Base-by-base conservation (phyloP, 2,888 invertebrate species). In the Ceraclea dissimilis region DNA sequence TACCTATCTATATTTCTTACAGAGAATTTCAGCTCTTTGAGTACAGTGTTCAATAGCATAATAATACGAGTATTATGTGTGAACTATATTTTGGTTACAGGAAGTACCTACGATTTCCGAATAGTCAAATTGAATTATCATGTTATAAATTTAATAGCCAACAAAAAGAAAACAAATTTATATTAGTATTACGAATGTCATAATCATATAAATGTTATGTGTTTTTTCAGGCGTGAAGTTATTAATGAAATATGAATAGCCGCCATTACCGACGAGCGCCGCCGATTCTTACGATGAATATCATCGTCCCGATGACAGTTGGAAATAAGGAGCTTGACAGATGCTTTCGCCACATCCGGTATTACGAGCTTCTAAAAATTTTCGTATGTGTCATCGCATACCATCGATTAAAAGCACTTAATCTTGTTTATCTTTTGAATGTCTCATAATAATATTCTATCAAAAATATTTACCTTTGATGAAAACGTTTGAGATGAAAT, bases 281-380 rank as follows among this genome's bases (percentile, higher is more conserved):
- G 39, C 39, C 13, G n/a, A 39, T 8, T 39, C 39, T 8, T 16
- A 16, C 4, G 13, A 13, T 16, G 39, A 13, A 31, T 39, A 39
- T 5, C 16, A 8, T 39, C 2, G n/a, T 39, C 4, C n/a, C 49
- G 56, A 21, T 50, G 57, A 57, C 53, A 52, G 20, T 46, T 33
- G 22, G 21, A 54, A 52, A 48, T n/a, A 39, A 47, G 56, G 52
- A 48, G 56, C 52, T 43, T 54, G 47, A 51, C 53, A 57, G 43
- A 49, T 50, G 53, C 52, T 54, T 51, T 57, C 46, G 46, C 21
- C 52, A 34, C 54, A 54, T 57, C 57, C 57, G 57, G 57, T 49
- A 22, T 21, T 57, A 47, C 47, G 52, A 54, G 18, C 18, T 18
- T 31, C 39, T 13, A 39, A 39, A 13, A 13, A 39, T 16, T 13